Evolutionary conservation across 2,113 vertebrate species (phyloP), one percentile per base, ranked within the genome.

Genomic region (Seriola quinqueradiata): DNA sequence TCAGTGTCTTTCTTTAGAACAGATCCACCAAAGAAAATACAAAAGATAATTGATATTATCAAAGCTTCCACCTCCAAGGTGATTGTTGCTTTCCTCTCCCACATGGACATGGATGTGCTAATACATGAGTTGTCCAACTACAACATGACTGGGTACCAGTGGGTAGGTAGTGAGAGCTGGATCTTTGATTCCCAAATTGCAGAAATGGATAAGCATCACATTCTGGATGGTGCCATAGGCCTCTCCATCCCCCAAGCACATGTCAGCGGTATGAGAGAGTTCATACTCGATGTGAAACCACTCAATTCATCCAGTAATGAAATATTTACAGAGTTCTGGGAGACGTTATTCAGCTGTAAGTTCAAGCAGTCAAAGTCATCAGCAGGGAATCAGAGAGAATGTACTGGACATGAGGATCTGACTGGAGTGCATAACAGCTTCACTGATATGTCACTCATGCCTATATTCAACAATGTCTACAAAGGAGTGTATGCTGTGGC

Each of bases 161-260:
- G 94, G 95, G 93, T 95, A 0, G 95, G 94, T 6, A 93, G 79
- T 10, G 95, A 95, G 28, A 28, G 38, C 5, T 95, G 95, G 95
- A 94, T 95, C 14, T 81, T 82, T 46, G 92, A 95, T 65, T 85
- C 86, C 2, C 83, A 89, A 59, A 90, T 73, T 8, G 91, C 90
- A 44, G 76, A 79, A 13, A 19, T 81, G 58, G 89, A 94, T 48
- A 63, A 52, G 2, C 78, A 91, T 55, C 89, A 90, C 17, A 76
- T 94, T 66, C 67, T 95, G 52, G 86, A 89, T 36, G 95, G 95
- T 19, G 88, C 95, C 4, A 87, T 95, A 81, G 95, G 95, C 4
- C 84, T 95, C 28, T 83, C 93, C 3, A 94, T 95, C 36, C 89
- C 90, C 4, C 91, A 93, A 85, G 87, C 87, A 55, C 59, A 90